A percentile compares a stretch with the other conserved stretches of the same genome.
phyloP scores from a whole-genome alignment of 1,140 invertebrate genomes.

The Ectropis grisescens region DNA sequence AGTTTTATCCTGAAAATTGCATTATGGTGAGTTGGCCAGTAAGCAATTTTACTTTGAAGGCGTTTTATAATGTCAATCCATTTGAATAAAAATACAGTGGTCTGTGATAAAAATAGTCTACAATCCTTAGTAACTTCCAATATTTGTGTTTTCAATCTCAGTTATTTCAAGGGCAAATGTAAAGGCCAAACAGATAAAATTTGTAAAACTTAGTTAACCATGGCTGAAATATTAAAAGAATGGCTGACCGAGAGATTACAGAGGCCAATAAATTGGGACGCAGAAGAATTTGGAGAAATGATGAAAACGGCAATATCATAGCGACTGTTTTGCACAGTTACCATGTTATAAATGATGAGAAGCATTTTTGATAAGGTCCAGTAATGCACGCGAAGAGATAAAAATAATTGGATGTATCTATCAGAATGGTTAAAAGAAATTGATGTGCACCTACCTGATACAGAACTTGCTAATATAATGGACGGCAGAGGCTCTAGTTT shows the following conservation, averaged over 20 bases:
- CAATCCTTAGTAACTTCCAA: too few species aligned
- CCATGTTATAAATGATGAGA: constrained; percentile 48
- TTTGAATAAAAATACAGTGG: too few species aligned
- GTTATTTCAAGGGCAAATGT: too few species aligned
- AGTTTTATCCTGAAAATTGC: too few species aligned
- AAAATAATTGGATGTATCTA: constrained; percentile 68
- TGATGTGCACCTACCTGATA: constrained; percentile 58
- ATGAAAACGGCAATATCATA: constrained; percentile 55
- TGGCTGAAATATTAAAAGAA: constrained; percentile 60
- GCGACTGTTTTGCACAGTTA: constrained; percentile 44
- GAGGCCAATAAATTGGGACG: constrained; percentile 40
- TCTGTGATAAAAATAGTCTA: too few species aligned
- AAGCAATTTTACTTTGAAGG: too few species aligned
- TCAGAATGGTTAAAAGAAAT: constrained; percentile 64
- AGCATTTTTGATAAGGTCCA: constrained; percentile 41
- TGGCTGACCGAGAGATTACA: constrained; percentile 50
- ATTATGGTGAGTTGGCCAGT: too few species aligned
- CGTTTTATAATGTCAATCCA: too few species aligned
- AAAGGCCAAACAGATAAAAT: too few species aligned
- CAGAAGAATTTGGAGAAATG: constrained; percentile 47
- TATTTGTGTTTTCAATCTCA: too few species aligned
- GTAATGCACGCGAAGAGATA: constrained; percentile 50
- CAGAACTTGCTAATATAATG: constrained; percentile 63
- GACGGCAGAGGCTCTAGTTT: constrained; percentile 62
- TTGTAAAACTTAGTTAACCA: too few species aligned